Percentiles rank a stretch among this genome's conserved stretches.
Evolutionary conservation across 2,888 invertebrate species (phyloP).

Genomic region (Ametastegia equiseti): DNA sequence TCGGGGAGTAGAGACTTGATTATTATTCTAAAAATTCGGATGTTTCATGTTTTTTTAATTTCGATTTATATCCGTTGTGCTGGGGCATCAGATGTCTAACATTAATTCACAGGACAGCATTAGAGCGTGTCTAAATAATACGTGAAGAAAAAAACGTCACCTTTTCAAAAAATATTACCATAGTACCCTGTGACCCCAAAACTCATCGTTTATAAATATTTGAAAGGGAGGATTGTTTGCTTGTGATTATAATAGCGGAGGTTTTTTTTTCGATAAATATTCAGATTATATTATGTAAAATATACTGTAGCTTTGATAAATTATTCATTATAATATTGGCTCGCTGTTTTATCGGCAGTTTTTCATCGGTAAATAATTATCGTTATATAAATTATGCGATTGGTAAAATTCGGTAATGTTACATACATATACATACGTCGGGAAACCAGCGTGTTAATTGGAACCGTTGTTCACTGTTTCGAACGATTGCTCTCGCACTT

Average conservation of each 20-base stretch:
- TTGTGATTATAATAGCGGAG: neutral
- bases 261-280: neutral
- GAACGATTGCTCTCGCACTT: neutral
- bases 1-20: neutral
- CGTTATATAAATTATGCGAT: neutral
- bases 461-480: slow-evolving; percentile 9
- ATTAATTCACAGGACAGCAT: neutral
- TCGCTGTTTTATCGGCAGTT: neutral
- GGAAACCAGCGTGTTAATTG: neutral
- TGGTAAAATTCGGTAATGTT: neutral
- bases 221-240: neutral
- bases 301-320: neutral
- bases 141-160: neutral
- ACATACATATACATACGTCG: no score
- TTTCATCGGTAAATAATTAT: neutral
- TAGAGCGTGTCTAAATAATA: neutral
- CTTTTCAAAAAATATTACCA: neutral
- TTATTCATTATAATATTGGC: neutral
- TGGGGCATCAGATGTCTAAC: neutral
- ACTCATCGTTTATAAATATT: neutral
- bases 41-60: neutral
- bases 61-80: neutral
- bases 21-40: neutral
- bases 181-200: neutral
- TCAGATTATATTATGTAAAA: neutral